Base-by-base conservation (phyloP, 2,113 vertebrate species). In the Tichodroma muraria region DNA sequence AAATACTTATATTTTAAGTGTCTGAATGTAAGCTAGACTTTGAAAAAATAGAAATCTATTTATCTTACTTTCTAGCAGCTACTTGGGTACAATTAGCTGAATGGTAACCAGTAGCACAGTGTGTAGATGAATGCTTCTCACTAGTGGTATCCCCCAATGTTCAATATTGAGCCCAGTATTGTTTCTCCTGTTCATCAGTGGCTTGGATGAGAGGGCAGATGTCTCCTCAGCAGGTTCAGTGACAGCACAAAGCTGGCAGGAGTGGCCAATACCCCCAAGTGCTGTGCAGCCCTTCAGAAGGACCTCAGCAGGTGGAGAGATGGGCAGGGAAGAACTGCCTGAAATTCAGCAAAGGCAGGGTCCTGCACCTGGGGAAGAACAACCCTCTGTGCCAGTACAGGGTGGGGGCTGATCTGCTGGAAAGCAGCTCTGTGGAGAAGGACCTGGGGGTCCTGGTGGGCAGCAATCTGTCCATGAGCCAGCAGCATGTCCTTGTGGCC, bases 261-360 rank as follows among this genome's bases (percentile, higher is more conserved):
- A 31, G 16, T 40, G 25, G 10, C 13, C 1, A 0, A 35, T 24
- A 20, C 4, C 15, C 15, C 35, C 3, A 11, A 15, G 20, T 2
- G n/a, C 6, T 56, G 24, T n/a, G 24, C 35, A 85, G 35, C 10
- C 50, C 52, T 56, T 40, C 60, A 57, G 70, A 35, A 42, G 24
- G 13, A 1, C 2, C 19, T 38, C 0, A 0, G 0, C 23, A 54
- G n/a, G 0, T 23, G 10, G 20, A n/a, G n/a, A n/a, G 24, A 24
- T 24, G 19, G 42, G 4, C 40, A 75, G 33, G 24, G 33, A 38
- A n/a, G 7, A 47, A 10, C 6, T 16, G 15, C 1, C 8, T 24
- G 30, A 24, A 57, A 49, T 25, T 49, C 42, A 57, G 50, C 30
- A 65, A 40, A 42, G 13, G 15, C 20, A 40, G 35, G 6, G 12